Percentiles rank a stretch among this genome's conserved stretches.
These are phyloP conservation scores for Propithecus perrieri DNA, from an alignment of 2,797 vertebrate species.

Conservation along the genomic window DNA sequence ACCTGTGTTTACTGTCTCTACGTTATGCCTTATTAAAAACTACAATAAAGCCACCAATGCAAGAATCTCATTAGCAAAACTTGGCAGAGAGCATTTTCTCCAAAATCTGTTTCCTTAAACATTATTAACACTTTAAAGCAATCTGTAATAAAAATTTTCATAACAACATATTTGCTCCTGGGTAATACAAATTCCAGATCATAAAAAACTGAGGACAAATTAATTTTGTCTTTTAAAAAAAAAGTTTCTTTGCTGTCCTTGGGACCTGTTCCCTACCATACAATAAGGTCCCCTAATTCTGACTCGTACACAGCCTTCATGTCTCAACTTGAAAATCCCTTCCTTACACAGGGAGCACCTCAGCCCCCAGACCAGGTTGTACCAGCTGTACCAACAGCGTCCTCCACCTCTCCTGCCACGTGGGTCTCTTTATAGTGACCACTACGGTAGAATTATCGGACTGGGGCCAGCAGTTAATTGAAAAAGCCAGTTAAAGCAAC, in stretches of 20 bases:
- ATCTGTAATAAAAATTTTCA: neutral
- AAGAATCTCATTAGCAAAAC: neutral
- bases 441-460: neutral
- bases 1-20: neutral
- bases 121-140: neutral
- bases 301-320: neutral
- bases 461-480: neutral
- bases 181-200: neutral
- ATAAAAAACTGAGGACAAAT: neutral
- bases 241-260: neutral
- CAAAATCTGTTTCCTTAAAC: neutral
- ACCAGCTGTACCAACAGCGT: neutral
- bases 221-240: neutral
- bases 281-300: neutral
- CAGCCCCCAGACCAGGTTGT: neutral
- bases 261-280: neutral
- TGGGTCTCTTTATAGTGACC: neutral
- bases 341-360: neutral
- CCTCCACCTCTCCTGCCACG: neutral
- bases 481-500: neutral
- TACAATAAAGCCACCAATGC: neutral
- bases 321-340: neutral
- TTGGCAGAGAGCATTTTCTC: neutral
- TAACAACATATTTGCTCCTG: neutral
- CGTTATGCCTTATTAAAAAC: neutral